A percentile compares a stretch with the other conserved stretches of the same genome.
phyloP scores from a whole-genome alignment of 1,140 invertebrate species.

The Listronotus oregonensis region DNA sequence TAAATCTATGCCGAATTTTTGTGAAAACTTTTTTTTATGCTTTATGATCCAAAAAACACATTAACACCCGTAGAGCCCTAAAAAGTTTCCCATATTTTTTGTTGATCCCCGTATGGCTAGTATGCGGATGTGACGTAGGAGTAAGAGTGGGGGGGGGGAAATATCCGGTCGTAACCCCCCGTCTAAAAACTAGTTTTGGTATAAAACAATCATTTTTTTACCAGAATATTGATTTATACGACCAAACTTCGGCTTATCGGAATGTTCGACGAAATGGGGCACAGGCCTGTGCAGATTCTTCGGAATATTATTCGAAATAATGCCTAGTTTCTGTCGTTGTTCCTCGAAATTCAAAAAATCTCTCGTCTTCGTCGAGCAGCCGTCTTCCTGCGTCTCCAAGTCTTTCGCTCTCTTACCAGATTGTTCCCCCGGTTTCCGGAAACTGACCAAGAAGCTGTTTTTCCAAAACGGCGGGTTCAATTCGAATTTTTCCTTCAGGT shows the following conservation, averaged over 20 bases:
- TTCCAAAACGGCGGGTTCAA: constrained; percentile 11
- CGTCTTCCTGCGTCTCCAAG: too few relatives aligned
- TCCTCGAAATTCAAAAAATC: background rate
- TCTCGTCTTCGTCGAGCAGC: too few relatives aligned
- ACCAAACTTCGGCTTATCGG: background rate
- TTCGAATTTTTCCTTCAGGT: constrained; percentile 14
- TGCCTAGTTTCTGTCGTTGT: background rate
- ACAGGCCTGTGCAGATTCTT: constrained; percentile 14
- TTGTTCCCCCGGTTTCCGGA: background rate
- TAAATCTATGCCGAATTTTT: too few relatives aligned
- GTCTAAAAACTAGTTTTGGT: too few relatives aligned
- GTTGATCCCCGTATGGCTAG: too few relatives aligned
- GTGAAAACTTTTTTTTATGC: too few relatives aligned
- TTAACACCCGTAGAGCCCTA: too few relatives aligned
- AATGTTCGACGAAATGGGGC: constrained; percentile 14
- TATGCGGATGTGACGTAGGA: too few relatives aligned
- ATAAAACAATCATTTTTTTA: constrained; percentile 12
- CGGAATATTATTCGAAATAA: constrained; percentile 9
- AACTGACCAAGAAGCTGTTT: background rate
- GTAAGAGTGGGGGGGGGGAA: too few relatives aligned
- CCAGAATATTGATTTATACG: constrained; percentile 3
- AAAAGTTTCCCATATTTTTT: too few relatives aligned
- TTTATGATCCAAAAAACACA: too few relatives aligned
- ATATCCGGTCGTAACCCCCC: too few relatives aligned
- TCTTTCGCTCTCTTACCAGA: background rate